Evolutionary conservation across 2,888 invertebrate species (phyloP).

Genomic region (Cartodere bifasciata): DNA sequence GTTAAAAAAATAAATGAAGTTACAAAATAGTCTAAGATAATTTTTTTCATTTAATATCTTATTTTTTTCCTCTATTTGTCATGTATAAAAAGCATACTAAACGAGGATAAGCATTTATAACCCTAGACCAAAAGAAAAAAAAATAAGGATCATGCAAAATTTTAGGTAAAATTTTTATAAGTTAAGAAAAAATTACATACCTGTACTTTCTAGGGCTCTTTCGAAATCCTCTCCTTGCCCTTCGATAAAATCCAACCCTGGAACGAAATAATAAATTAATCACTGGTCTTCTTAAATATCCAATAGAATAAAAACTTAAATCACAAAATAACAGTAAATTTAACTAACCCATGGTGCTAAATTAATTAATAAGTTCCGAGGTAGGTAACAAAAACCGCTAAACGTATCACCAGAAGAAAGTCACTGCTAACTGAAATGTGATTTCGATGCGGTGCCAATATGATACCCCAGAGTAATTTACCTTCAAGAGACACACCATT

Average conservation of each 20-base stretch:
- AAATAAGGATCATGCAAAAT: too few relatives aligned
- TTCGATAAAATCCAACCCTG: conserved; percentile 62
- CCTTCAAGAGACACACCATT: conserved; percentile 24
- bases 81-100: too few relatives aligned
- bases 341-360: neutral
- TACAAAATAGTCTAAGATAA: too few relatives aligned
- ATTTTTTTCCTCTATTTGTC: too few relatives aligned
- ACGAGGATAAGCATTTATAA: too few relatives aligned
- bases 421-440: conserved; percentile 18
- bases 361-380: conserved; percentile 2
- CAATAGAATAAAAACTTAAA: neutral
- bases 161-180: too few relatives aligned
- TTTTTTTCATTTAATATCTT: too few relatives aligned
- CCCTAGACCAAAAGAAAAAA: too few relatives aligned
- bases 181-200: conserved; percentile 36
- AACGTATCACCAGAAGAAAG: conserved; percentile 16
- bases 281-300: neutral
- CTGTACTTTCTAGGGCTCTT: conserved; percentile 56
- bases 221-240: conserved; percentile 61
- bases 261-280: conserved; percentile 23
- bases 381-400: conserved; percentile 10
- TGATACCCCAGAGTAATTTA: conserved; percentile 24
- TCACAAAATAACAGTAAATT: neutral
- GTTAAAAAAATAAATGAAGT: too few relatives aligned
- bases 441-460: conserved; percentile 23